phyloP scores from a whole-genome alignment of 2,113 vertebrate genomes.

The Alces alces region DNA sequence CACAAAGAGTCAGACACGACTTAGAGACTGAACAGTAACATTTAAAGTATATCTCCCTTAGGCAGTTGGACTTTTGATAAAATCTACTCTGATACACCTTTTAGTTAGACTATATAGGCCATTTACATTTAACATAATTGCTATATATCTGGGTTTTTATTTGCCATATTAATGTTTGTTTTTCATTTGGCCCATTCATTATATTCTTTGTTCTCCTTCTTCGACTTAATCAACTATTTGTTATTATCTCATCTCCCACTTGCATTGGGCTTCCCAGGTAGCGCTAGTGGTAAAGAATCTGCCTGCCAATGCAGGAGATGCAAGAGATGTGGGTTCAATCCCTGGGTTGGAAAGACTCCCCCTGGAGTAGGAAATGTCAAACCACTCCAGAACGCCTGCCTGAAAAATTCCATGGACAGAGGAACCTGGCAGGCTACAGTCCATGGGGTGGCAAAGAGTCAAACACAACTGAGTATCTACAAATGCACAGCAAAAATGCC shows the following conservation, averaged over 20 bases:
- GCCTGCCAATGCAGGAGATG: background rate
- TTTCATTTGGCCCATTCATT: background rate
- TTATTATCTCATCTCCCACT: background rate
- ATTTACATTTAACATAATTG: background rate
- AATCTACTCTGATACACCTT: background rate
- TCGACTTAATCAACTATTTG: background rate
- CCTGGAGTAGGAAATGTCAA: background rate
- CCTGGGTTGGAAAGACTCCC: background rate
- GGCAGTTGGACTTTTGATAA: background rate
- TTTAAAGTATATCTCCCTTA: background rate
- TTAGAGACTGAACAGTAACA: background rate
- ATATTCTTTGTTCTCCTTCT: background rate
- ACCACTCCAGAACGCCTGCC: background rate
- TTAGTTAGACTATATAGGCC: background rate
- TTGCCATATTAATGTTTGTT: background rate
- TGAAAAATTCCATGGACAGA: background rate
- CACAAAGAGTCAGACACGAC: background rate
- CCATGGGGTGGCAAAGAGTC: background rate
- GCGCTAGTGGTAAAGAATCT: background rate
- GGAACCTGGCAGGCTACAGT: background rate
- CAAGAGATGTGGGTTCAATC: background rate
- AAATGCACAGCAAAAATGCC: background rate
- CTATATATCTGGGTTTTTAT: background rate
- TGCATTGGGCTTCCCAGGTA: background rate
- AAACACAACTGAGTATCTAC: background rate